Base-by-base conservation (phyloP, 1,140 invertebrate genomes). In the Drosophila erecta region DNA sequence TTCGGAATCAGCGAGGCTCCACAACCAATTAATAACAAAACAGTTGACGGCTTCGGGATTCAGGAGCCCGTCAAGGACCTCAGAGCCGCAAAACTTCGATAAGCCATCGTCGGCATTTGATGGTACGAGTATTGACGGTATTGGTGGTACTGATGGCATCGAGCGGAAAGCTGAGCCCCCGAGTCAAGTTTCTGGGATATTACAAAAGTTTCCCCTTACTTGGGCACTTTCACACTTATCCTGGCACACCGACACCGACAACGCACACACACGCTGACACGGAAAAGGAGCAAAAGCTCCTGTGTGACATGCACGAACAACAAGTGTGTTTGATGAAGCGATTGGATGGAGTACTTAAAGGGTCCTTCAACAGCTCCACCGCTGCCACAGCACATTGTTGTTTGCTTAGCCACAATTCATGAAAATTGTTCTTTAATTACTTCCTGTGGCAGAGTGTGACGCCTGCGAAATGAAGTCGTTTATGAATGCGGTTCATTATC, bases 391-490 rank as follows among this genome's bases (percentile, higher is more conserved):
- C 74, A 38, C 40, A 20, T 27, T 56, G 50, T 38, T 70, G 66
- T 54, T 64, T 56, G 53, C 61, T 70, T 55, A 41, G 65, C 71
- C 46, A 59, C 74, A 77, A 57, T 58, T 78, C 64, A 60, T 51
- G 83, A 86, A 86, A 86, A 86, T 86, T 87, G 83, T 55, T 87
- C 79, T 86, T 89, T 86, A 86, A 86, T 86, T 86, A 86, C 83
- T 86, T 86, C 70, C 79, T 76, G 58, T 67, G 70, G 80, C 64
- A 84, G 37, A 73, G 67, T 69, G 62, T 50, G 44, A 51, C 56
- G 54, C 43, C 40, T 12, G 65, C 66, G 70, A 64, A 85, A 85
- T 78, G 81, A 60, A 80, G 76, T 71, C 72, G 81, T 75, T 84
- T 85, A 80, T 85, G 83, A 86, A 75, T 83, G 56, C 70, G 69